These are phyloP conservation scores for Leptobrachium leishanense DNA, from an alignment of 2,113 vertebrate species.

Conservation along the genomic window DNA sequence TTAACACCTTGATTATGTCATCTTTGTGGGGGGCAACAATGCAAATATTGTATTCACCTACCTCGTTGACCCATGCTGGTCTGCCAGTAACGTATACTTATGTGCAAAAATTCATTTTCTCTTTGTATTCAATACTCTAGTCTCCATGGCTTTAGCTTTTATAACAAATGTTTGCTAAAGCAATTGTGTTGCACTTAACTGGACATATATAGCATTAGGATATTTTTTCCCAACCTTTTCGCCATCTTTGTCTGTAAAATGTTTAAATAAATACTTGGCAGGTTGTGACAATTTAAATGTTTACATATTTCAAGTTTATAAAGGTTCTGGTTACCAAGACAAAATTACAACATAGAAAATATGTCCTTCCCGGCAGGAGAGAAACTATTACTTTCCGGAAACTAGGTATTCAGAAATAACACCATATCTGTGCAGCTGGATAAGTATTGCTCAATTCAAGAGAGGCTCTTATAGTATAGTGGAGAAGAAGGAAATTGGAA, in stretches of 20 bases:
- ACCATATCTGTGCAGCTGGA: conserved; percentile 13
- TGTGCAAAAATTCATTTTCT: too few species aligned
- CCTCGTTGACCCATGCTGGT: too few species aligned
- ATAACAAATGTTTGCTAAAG: too few species aligned
- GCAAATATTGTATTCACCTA: too few species aligned
- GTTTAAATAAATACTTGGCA: conserved; percentile 15
- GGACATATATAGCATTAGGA: too few species aligned
- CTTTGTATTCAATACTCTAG: too few species aligned
- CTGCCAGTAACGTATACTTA: too few species aligned
- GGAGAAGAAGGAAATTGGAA: conserved; percentile 13
- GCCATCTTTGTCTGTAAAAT: not conserved
- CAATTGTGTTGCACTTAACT: too few species aligned
- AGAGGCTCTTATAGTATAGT: conserved; percentile 15
- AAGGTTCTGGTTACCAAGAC: conserved; percentile 33
- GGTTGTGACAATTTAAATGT: not conserved
- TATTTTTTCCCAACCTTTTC: too few species aligned
- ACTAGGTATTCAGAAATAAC: conserved; percentile 8
- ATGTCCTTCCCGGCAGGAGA: conserved; percentile 7
- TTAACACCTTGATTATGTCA: too few species aligned
- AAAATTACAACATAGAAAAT: conserved; percentile 29
- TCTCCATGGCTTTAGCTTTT: too few species aligned
- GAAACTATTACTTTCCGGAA: conserved; percentile 26
- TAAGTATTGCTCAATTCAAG: conserved; percentile 26
- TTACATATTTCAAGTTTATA: not conserved
- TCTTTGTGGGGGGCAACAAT: too few species aligned